These are phyloP conservation scores for Pinctada fucata DNA, from an alignment of 2,888 invertebrate species.

Conservation along the genomic window DNA sequence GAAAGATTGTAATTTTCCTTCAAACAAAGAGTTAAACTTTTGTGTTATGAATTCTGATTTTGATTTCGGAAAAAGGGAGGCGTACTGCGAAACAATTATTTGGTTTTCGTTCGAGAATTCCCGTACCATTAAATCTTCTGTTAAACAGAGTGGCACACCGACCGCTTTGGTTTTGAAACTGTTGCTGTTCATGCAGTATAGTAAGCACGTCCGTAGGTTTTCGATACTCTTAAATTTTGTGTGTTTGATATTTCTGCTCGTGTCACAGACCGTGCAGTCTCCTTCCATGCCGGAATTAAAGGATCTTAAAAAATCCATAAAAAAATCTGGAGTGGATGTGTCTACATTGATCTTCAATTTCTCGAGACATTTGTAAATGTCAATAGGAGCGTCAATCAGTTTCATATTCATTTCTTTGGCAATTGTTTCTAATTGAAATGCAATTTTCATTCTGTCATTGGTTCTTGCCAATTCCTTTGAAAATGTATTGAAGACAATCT, in stretches of 20 bases:
- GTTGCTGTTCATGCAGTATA: conserved; percentile 28
- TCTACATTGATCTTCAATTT: conserved; percentile 5
- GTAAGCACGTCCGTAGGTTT: conserved; percentile 7
- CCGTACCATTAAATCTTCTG: conserved; percentile 31
- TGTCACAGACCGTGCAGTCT: background rate
- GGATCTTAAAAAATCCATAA: conserved; percentile 40
- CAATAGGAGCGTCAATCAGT: conserved; percentile 32
- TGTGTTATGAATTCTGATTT: conserved; percentile 33
- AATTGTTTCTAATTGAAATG: conserved; percentile 1
- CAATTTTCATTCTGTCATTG: background rate
- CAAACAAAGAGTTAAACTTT: background rate
- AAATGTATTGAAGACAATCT: conserved; percentile 21
- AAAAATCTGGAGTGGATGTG: conserved; percentile 27
- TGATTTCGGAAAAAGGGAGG: conserved; percentile 33
- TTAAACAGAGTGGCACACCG: conserved; percentile 47
- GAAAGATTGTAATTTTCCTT: background rate
- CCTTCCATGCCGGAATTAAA: background rate
- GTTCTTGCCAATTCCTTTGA: background rate
- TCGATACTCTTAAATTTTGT: conserved; percentile 26
- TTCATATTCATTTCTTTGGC: conserved; percentile 40
- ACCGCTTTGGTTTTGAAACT: conserved; percentile 26
- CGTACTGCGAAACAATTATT: conserved; percentile 33
- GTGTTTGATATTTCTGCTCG: conserved; percentile 3
- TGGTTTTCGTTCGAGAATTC: conserved; percentile 14
- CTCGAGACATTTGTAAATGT: conserved; percentile 31